Percentiles rank a stretch among this genome's conserved stretches.
These are phyloP conservation scores for Myrmecophaga tridactyla DNA, from an alignment of 2,113 vertebrate genomes.

Conservation along the genomic window DNA sequence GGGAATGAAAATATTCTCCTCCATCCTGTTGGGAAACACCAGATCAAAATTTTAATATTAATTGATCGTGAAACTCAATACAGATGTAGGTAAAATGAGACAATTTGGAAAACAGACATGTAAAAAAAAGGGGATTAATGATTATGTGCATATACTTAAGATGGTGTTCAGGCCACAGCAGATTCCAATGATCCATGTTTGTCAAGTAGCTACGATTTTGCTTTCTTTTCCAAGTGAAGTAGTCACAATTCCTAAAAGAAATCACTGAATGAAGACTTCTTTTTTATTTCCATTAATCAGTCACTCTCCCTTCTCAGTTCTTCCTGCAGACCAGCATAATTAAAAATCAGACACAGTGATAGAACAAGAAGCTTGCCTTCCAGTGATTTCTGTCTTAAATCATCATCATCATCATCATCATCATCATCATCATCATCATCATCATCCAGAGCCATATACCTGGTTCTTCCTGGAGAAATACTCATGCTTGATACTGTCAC, in stretches of 20 bases:
- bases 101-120: slow-evolving; percentile 18
- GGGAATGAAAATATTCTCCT: not conserved
- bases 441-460: not conserved
- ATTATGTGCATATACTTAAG: not conserved
- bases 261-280: not conserved
- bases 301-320: slow-evolving; percentile 66
- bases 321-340: slow-evolving; percentile 68
- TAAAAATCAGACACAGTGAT: slow-evolving; percentile 68
- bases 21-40: not conserved
- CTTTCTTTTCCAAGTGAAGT: not conserved
- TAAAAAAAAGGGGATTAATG: not conserved
- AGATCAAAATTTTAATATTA: not conserved
- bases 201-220: not conserved
- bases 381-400: slow-evolving; percentile 6
- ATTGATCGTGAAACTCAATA: not conserved
- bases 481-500: slow-evolving; percentile 38
- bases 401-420: not conserved
- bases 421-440: not conserved
- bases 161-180: not conserved
- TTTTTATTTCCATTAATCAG: not conserved
- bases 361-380: not conserved
- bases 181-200: not conserved
- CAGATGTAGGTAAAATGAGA: not conserved
- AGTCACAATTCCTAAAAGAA: not conserved
- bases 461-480: slow-evolving; percentile 40